Conservation (phyloP, 2,797 vertebrate species). For the Danio kyathit region DNA sequence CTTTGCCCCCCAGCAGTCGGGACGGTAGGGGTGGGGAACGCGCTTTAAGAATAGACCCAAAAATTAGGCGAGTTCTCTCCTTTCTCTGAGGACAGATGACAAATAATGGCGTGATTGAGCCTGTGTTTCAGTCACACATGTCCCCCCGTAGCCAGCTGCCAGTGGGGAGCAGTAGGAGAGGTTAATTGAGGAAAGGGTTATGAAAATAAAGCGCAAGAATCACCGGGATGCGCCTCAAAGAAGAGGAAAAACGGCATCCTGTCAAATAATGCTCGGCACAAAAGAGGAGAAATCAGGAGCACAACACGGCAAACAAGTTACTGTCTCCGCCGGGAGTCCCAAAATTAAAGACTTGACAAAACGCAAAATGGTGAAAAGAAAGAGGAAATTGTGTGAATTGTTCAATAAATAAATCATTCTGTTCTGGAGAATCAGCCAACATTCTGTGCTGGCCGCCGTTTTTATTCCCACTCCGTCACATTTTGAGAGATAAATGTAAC, state of each 20-base stretch:
- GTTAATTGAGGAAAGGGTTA: conserved; percentile 82
- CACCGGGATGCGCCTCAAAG: conserved; percentile 67
- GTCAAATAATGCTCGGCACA: conserved; percentile 20
- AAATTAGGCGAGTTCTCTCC: conserved; percentile 65
- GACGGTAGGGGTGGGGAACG: conserved; percentile 63
- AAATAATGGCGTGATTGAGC: conserved; percentile 76
- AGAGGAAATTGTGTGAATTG: conserved; percentile 19
- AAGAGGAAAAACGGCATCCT: conserved; percentile 50
- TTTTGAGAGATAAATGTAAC: conserved; percentile 77
- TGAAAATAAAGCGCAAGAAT: conserved; percentile 84
- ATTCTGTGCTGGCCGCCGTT: conserved; percentile 58
- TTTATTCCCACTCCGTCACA: conserved; percentile 69
- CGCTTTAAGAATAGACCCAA: conserved; percentile 66
- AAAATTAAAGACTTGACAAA: conserved; percentile 1
- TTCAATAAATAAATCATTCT: conserved; percentile 35
- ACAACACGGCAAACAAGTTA: conserved; percentile 23
- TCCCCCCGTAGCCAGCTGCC: conserved; percentile 41
- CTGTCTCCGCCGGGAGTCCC: conserved; percentile 9
- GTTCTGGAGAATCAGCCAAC: conserved; percentile 60
- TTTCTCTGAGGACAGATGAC: conserved; percentile 73
- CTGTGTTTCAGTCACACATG: conserved; percentile 62
- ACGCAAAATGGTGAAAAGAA: not conserved
- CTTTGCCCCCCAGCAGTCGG: conserved; percentile 44
- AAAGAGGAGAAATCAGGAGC: conserved; percentile 31
- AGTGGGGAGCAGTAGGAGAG: conserved; percentile 72